phyloP scores from a whole-genome alignment of 2,113 vertebrate genomes.

The Xiphorhynchus elegans region DNA sequence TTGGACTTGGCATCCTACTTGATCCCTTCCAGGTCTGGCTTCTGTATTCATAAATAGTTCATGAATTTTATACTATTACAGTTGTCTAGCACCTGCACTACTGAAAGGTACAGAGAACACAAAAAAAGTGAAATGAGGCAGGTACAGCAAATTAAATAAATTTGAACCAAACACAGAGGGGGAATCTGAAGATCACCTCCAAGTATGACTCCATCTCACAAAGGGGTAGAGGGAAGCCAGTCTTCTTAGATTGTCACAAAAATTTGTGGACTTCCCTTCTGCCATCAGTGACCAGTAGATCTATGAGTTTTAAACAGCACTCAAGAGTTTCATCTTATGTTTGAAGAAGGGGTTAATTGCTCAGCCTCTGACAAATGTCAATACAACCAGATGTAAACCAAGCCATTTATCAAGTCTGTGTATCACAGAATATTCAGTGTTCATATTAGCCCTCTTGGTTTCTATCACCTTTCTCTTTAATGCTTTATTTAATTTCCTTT shows the following conservation, averaged over 20 bases:
- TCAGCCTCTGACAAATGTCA: background rate
- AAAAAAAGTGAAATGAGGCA: background rate
- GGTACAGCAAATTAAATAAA: background rate
- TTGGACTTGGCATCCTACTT: background rate
- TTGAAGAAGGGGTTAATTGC: background rate
- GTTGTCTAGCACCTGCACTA: background rate
- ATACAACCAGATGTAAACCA: background rate
- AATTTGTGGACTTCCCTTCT: background rate
- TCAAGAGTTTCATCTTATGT: background rate
- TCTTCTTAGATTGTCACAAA: background rate
- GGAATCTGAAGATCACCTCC: background rate
- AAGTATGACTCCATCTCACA: background rate
- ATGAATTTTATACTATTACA: background rate
- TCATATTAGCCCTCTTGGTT: background rate
- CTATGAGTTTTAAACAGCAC: background rate
- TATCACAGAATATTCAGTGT: background rate
- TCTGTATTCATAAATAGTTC: background rate
- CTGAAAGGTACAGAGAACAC: background rate
- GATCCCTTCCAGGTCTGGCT: background rate
- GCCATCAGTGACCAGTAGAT: background rate
- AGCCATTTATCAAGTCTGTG: background rate
- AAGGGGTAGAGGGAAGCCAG: background rate
- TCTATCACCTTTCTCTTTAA: background rate
- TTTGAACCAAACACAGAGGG: background rate
- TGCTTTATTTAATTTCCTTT: background rate